Percentiles rank a stretch among this genome's conserved stretches.
phyloP scores from a whole-genome alignment of 2,113 vertebrate genomes.

The Emydura subglobosa region DNA sequence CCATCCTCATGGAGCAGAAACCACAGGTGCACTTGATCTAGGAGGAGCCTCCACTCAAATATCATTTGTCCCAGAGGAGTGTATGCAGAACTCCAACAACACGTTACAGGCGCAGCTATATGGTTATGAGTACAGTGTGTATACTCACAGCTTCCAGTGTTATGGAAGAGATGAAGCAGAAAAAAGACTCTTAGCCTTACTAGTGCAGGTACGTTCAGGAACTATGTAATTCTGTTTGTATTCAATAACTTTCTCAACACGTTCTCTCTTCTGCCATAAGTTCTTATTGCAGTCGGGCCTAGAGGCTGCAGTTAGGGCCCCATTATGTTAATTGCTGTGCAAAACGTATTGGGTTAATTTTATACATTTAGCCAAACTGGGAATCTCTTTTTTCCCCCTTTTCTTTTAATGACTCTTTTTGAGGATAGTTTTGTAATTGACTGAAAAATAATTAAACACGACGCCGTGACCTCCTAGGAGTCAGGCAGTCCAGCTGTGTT shows the following conservation, averaged over 20 bases:
- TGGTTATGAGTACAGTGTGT: conserved; percentile 90
- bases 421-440: no score
- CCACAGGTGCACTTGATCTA: conserved; percentile 91
- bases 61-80: conserved; percentile 81
- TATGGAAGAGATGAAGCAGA: conserved; percentile 93
- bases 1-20: conserved; percentile 83
- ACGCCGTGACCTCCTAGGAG: no score
- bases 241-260: neutral
- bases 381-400: neutral
- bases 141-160: conserved; percentile 94
- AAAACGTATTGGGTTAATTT: neutral
- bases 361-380: neutral
- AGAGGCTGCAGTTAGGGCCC: neutral
- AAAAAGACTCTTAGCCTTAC: conserved; percentile 83
- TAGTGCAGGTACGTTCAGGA: conserved; percentile 81
- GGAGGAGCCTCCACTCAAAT: conserved; percentile 97
- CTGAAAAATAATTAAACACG: no score
- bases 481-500: no score
- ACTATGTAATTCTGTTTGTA: neutral
- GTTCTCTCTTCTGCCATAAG: neutral
- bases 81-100: conserved; percentile 41
- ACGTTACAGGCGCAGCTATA: conserved; percentile 87
- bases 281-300: neutral
- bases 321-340: neutral
- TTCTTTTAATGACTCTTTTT: neutral